Conservation (phyloP, 2,113 vertebrate species). For the Periophthalmodon schlosseri region DNA sequence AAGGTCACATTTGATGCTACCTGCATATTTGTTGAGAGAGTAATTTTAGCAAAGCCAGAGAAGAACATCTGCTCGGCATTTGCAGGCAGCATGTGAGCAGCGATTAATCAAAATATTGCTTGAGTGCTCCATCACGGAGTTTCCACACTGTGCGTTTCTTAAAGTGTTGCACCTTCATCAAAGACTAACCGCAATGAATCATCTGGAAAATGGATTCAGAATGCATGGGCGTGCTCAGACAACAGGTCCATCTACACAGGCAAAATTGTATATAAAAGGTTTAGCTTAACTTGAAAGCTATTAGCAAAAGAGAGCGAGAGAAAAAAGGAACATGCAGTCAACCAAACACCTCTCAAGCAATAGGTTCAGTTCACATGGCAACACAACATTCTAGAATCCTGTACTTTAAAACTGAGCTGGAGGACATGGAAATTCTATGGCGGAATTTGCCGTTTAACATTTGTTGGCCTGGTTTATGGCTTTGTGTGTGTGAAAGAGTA, state of each 20-base stretch:
- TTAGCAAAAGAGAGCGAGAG: neutral
- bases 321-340: neutral
- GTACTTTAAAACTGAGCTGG: too few relatives aligned
- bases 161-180: conserved; percentile 30
- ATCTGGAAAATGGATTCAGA: conserved; percentile 2
- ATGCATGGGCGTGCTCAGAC: neutral
- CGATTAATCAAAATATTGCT: conserved; percentile 63
- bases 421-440: too few relatives aligned
- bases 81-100: conserved; percentile 53
- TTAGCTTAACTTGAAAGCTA: too few relatives aligned
- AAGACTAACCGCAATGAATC: conserved; percentile 32
- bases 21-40: conserved; percentile 65
- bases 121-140: conserved; percentile 41
- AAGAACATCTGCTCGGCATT: conserved; percentile 72
- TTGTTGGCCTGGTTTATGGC: too few relatives aligned
- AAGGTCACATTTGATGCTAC: conserved; percentile 55
- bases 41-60: conserved; percentile 59
- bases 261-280: neutral
- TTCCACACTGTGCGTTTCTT: conserved; percentile 10
- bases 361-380: too few relatives aligned
- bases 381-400: too few relatives aligned
- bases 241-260: neutral
- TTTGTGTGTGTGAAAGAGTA: too few relatives aligned
- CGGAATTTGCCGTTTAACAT: too few relatives aligned
- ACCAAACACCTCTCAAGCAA: too few relatives aligned